phyloP scores from a whole-genome alignment of 2,113 vertebrate genomes.

The Sylvia atricapilla region DNA sequence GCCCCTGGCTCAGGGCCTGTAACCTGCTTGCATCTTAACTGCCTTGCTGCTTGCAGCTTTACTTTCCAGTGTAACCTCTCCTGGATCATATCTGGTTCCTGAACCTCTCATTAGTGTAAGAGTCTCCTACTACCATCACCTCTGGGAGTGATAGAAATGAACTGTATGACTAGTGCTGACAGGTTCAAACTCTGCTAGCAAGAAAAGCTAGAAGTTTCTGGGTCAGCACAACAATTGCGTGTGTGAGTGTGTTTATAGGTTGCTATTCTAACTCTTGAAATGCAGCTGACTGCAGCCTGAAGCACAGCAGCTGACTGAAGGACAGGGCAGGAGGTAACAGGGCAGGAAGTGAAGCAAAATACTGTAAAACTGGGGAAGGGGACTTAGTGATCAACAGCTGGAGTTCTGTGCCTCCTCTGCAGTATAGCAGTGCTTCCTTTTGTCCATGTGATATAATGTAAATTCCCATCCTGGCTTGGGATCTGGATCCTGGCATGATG shows the following conservation, averaged over 20 bases:
- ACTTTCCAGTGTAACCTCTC: background rate
- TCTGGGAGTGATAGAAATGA: background rate
- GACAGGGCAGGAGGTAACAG: background rate
- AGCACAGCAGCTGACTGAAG: background rate
- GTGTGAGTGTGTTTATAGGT: background rate
- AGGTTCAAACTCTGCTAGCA: background rate
- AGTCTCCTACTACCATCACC: background rate
- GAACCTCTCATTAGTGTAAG: background rate
- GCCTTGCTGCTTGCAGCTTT: background rate
- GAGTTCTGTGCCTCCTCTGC: background rate
- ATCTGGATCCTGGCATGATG: background rate
- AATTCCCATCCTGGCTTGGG: background rate
- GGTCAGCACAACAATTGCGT: accelerated
- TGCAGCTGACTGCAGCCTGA: background rate
- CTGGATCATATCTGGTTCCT: background rate
- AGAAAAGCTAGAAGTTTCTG: background rate
- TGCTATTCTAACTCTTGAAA: background rate
- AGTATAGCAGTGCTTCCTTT: background rate
- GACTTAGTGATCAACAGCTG: background rate
- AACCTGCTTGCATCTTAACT: background rate
- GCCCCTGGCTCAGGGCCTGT: background rate
- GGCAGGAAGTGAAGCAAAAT: background rate
- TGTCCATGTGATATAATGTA: background rate
- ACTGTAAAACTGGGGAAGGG: background rate
- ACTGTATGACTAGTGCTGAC: background rate